Conservation (phyloP, 2,113 vertebrate species). For the Alosa alosa region DNA sequence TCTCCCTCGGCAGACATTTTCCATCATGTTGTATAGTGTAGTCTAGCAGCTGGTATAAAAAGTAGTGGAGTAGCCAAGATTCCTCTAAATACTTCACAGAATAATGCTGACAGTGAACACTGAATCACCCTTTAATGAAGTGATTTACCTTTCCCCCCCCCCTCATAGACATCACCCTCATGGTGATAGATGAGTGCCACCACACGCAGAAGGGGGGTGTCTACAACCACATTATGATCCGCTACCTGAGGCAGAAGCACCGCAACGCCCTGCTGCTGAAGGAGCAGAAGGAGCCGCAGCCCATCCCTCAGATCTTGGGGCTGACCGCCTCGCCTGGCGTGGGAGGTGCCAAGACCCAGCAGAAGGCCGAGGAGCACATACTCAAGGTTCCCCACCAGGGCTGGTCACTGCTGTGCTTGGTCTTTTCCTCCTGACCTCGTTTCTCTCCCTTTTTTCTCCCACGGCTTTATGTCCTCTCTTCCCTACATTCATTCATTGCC, state of each 20-base stretch:
- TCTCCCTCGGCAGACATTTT: too few relatives aligned
- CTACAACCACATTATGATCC: constrained; percentile 94
- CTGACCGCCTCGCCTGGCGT: constrained; percentile 94
- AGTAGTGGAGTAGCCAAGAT: too few relatives aligned
- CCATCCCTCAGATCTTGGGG: constrained; percentile 88
- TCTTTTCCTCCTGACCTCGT: neutral
- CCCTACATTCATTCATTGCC: neutral
- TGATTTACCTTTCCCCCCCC: constrained; percentile 17
- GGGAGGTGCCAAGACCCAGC: constrained; percentile 76
- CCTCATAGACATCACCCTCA: constrained; percentile 82
- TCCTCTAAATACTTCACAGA: neutral
- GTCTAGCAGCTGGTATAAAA: too few relatives aligned
- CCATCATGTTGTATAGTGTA: too few relatives aligned
- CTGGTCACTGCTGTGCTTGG: neutral
- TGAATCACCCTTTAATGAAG: neutral
- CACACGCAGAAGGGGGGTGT: constrained; percentile 91
- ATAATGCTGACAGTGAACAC: neutral
- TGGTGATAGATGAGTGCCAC: constrained; percentile 96
- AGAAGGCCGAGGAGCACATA: constrained; percentile 2
- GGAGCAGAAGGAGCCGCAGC: constrained; percentile 62
- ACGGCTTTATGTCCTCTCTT: neutral
- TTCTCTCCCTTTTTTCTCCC: neutral
- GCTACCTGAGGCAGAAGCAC: constrained; percentile 84
- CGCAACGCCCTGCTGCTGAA: constrained; percentile 73
- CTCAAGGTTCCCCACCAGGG: neutral